These are phyloP conservation scores for Pogonomyrmex californicus DNA, from an alignment of 1,140 invertebrate genomes.

Conservation along the genomic window DNA sequence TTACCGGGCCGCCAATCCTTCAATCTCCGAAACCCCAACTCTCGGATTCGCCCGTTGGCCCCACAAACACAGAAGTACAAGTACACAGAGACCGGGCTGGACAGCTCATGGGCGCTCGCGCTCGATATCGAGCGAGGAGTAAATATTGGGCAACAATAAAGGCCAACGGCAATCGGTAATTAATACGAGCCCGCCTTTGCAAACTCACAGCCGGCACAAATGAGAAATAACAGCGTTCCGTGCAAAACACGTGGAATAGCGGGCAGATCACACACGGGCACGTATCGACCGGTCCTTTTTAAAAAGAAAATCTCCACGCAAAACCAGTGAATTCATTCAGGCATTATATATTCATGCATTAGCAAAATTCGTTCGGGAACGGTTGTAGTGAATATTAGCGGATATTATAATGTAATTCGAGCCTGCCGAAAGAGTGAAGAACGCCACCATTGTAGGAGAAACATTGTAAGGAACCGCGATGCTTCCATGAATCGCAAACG, in stretches of 20 bases:
- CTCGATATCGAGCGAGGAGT: slow-evolving; percentile 76
- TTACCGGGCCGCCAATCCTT: slow-evolving; percentile 72
- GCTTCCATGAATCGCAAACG: slow-evolving; percentile 63
- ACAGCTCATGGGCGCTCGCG: slow-evolving; percentile 37
- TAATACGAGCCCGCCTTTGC: slow-evolving; percentile 58
- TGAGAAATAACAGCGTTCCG: slow-evolving; percentile 56
- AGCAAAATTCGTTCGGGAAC: background rate
- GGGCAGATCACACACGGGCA: slow-evolving; percentile 45
- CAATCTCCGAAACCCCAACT: slow-evolving; percentile 69
- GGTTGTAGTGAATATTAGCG: slow-evolving; percentile 30
- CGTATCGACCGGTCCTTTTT: slow-evolving; percentile 38
- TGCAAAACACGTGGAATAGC: slow-evolving; percentile 44
- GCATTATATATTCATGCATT: background rate
- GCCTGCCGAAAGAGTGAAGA: slow-evolving; percentile 50
- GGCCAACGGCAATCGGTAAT: slow-evolving; percentile 74
- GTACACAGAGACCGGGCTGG: slow-evolving; percentile 29
- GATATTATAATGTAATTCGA: slow-evolving; percentile 59
- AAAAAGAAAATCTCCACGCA: background rate
- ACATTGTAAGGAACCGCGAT: slow-evolving; percentile 52
- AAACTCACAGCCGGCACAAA: slow-evolving; percentile 57
- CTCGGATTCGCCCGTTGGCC: slow-evolving; percentile 52
- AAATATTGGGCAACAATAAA: slow-evolving; percentile 81
- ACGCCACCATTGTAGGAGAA: slow-evolving; percentile 1
- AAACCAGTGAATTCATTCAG: background rate
- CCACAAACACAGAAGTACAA: slow-evolving; percentile 38